Percentiles rank a stretch among this genome's conserved stretches.
phyloP scores from a whole-genome alignment of 2,797 vertebrate genomes.

The Anomalospiza imberbis region DNA sequence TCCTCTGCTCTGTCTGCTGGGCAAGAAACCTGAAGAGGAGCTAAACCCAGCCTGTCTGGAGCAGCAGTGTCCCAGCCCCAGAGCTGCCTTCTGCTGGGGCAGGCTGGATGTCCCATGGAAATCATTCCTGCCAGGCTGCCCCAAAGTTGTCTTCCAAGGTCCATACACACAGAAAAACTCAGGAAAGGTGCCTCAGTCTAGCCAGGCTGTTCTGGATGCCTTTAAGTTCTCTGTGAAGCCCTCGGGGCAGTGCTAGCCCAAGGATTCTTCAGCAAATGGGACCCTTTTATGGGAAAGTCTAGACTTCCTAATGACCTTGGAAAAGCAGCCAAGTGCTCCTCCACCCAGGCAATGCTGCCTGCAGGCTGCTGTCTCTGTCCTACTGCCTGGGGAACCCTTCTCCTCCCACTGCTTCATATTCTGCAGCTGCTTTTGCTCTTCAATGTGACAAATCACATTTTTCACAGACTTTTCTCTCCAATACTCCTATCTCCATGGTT shows the following conservation, averaged over 20 bases:
- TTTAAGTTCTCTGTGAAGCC: neutral
- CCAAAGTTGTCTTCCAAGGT: neutral
- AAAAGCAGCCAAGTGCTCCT: constrained; percentile 39
- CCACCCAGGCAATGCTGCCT: neutral
- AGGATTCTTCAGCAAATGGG: constrained; percentile 33
- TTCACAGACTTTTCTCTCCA: neutral
- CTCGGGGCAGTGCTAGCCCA: neutral
- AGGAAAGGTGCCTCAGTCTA: neutral
- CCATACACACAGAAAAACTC: neutral
- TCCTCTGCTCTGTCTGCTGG: neutral
- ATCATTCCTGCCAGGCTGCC: neutral
- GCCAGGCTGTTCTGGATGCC: neutral
- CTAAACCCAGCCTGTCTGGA: neutral
- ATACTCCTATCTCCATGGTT: neutral
- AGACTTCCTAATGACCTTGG: constrained; percentile 52
- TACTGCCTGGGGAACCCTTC: constrained; percentile 20
- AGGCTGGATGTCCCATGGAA: neutral
- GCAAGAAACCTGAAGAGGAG: neutral
- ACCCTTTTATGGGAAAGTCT: constrained; percentile 48
- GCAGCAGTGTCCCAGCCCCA: neutral
- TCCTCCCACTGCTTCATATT: neutral
- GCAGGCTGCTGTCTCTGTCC: constrained; percentile 28
- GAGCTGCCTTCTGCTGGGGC: neutral
- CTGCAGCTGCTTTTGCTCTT: neutral
- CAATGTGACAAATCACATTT: neutral